These are phyloP conservation scores for Nudaria mundana DNA, from an alignment of 2,888 invertebrate genomes.

Conservation along the genomic window DNA sequence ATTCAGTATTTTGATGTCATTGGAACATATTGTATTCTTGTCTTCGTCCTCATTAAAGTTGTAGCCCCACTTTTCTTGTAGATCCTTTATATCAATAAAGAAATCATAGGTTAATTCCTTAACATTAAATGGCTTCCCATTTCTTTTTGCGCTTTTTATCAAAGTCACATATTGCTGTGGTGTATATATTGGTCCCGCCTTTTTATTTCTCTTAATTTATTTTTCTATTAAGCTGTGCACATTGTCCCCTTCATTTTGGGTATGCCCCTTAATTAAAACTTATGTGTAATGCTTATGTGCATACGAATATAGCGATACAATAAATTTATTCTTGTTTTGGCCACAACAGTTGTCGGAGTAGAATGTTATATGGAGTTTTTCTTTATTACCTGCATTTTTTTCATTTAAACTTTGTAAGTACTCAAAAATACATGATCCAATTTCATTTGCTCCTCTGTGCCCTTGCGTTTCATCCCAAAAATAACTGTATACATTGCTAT, in stretches of 20 bases:
- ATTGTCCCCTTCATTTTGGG: slow-evolving; percentile 1
- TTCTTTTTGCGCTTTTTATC: background rate
- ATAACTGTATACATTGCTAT: background rate
- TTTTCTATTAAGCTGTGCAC: slow-evolving; percentile 38
- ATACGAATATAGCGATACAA: slow-evolving; percentile 13
- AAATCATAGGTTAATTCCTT: background rate
- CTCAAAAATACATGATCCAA: background rate
- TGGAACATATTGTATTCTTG: background rate
- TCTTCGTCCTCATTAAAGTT: background rate
- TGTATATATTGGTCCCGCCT: slow-evolving; percentile 27
- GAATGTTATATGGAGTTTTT: too few species aligned
- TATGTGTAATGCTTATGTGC: slow-evolving; percentile 8
- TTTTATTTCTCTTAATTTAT: slow-evolving; percentile 30
- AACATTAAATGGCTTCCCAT: background rate
- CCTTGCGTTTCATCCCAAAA: background rate
- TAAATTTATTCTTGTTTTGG: slow-evolving; percentile 18
- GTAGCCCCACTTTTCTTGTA: slow-evolving; percentile 12
- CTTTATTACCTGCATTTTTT: background rate
- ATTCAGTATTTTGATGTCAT: slow-evolving; percentile 3
- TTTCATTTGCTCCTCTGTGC: background rate
- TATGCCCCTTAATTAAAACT: background rate
- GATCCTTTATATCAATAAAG: background rate
- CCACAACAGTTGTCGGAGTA: slow-evolving; percentile 7
- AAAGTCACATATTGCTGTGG: slow-evolving; percentile 15
- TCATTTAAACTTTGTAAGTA: background rate